phyloP scores from a whole-genome alignment of 30 jellyfish, hydroid and myxozoan genomes.

The Chrysaora quinquecirrha region DNA sequence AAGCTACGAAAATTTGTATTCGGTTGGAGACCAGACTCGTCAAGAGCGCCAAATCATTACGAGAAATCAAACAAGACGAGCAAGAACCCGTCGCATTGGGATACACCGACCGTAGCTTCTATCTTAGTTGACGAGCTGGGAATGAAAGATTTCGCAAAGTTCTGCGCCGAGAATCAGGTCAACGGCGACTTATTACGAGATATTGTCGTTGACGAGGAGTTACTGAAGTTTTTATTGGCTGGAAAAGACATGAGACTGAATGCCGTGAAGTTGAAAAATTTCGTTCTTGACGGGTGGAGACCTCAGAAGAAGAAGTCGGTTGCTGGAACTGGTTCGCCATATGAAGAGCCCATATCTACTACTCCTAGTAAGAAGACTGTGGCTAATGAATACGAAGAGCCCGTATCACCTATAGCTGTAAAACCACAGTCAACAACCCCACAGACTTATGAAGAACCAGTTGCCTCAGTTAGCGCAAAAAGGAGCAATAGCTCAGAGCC shows the following conservation, averaged over 20 bases:
- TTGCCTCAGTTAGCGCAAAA: background rate
- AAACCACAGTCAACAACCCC: background rate
- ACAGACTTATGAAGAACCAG: background rate
- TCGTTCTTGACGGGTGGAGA: constrained; percentile 92
- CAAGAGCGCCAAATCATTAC: constrained; percentile 41
- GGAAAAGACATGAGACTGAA: constrained; percentile 68
- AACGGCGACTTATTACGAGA: constrained; percentile 92
- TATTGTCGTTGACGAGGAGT: constrained; percentile 80
- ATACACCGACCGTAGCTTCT: constrained; percentile 66
- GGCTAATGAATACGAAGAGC: constrained; percentile 23
- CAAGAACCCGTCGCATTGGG: constrained; percentile 88
- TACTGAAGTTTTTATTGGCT: constrained; percentile 58
- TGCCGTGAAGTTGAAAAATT: constrained; percentile 82
- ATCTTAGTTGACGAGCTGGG: constrained; percentile 61
- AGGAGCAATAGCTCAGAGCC: background rate
- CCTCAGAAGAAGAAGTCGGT: constrained; percentile 67
- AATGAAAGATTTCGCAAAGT: constrained; percentile 71
- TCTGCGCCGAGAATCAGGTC: constrained; percentile 83
- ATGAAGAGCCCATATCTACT: constrained; percentile 7
- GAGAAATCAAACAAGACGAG: constrained; percentile 47
- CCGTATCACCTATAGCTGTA: background rate
- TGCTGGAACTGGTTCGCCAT: constrained; percentile 4
- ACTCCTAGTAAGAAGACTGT: background rate
- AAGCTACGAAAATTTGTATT: constrained; percentile 87
- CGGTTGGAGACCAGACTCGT: constrained; percentile 95